Evolutionary conservation across 2,113 vertebrate species (phyloP).

Genomic region (Odobenus rosmarus): DNA sequence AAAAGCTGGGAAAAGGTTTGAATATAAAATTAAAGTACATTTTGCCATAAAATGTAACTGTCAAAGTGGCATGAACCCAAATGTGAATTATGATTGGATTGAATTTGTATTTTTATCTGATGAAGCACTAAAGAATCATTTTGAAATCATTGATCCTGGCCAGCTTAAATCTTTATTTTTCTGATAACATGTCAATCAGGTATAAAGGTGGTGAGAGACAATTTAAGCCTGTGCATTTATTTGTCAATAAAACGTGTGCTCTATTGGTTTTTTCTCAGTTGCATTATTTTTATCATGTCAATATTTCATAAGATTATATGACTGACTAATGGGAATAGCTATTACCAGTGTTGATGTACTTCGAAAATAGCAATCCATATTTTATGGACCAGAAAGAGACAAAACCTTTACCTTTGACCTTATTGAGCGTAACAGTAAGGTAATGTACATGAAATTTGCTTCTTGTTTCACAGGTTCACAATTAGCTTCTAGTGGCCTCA

Average conservation of each 20-base stretch:
- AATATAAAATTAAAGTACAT: conserved; percentile 77
- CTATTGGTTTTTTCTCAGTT: conserved; percentile 84
- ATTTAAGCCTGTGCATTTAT: conserved; percentile 87
- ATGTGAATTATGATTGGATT: conserved; percentile 68
- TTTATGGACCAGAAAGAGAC: conserved; percentile 88
- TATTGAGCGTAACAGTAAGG: conserved; percentile 83
- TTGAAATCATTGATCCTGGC: conserved; percentile 66
- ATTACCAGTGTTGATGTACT: conserved; percentile 90
- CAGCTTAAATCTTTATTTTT: conserved; percentile 63
- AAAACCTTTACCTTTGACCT: conserved; percentile 86
- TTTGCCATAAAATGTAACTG: conserved; percentile 78
- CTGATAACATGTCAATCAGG: conserved; percentile 78
- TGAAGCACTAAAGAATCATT: conserved; percentile 54
- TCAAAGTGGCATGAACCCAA: conserved; percentile 64
- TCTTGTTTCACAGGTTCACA: conserved; percentile 82
- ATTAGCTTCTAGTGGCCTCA: conserved; percentile 84
- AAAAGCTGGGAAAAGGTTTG: conserved; percentile 72
- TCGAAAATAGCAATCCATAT: conserved; percentile 91
- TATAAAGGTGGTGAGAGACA: conserved; percentile 81
- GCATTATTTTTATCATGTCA: conserved; percentile 88
- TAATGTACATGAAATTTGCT: conserved; percentile 87
- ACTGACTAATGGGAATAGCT: conserved; percentile 90
- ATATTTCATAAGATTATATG: conserved; percentile 92
- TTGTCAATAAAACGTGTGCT: conserved; percentile 87
- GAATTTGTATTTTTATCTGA: conserved; percentile 75